phyloP scores from a whole-genome alignment of 2,797 vertebrate species.

The Gadopsis marmoratus region DNA sequence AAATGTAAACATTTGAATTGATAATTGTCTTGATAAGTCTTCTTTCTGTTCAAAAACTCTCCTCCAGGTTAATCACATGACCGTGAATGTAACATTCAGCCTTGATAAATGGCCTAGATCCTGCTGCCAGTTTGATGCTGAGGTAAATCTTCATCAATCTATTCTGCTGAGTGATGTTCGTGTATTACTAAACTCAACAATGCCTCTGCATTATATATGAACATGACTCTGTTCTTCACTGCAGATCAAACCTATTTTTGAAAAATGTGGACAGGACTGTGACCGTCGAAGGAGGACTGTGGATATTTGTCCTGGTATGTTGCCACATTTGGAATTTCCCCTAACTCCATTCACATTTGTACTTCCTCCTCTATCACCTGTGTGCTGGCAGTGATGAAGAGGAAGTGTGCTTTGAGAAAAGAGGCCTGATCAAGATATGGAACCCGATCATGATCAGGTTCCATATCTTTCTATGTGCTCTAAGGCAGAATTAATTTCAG shows the following conservation, averaged over 20 bases:
- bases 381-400: background rate
- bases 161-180: background rate
- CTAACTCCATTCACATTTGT: no score
- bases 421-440: background rate
- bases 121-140: conserved; percentile 76
- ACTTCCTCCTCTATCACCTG: background rate
- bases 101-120: conserved; percentile 64
- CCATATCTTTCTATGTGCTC: no score
- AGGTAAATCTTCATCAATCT: conserved; percentile 63
- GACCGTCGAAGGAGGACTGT: conserved; percentile 50
- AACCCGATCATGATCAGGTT: no score
- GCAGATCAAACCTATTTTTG: conserved; percentile 91
- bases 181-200: background rate
- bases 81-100: conserved; percentile 60
- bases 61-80: conserved; percentile 53
- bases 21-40: background rate
- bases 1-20: background rate
- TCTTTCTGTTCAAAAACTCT: background rate
- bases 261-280: conserved; percentile 88
- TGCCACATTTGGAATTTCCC: background rate
- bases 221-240: conserved; percentile 22
- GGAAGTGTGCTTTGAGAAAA: background rate
- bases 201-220: background rate
- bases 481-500: no score
- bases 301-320: conserved; percentile 64